phyloP scores from a whole-genome alignment of 64 coral and sea anemone species.

The Porites lutea region DNA sequence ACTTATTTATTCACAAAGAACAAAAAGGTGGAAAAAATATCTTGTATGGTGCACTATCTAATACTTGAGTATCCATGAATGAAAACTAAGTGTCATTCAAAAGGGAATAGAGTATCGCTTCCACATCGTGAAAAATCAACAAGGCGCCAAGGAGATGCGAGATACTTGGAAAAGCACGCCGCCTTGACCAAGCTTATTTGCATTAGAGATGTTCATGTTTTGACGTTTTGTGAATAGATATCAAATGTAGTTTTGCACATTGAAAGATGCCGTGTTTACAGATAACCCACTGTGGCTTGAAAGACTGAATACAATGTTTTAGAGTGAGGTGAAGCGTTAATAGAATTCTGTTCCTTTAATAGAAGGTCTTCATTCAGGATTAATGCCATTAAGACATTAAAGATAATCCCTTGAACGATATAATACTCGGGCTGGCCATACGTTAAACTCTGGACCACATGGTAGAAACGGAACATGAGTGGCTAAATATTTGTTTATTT shows the following conservation, averaged over 20 bases:
- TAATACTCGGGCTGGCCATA: background rate
- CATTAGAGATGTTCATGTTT: slow-evolving; percentile 39
- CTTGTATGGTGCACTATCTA: slow-evolving; percentile 15
- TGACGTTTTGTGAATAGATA: slow-evolving; percentile 38
- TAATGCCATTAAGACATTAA: background rate
- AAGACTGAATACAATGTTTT: slow-evolving; percentile 37
- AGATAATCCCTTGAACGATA: background rate
- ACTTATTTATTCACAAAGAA: slow-evolving; percentile 37
- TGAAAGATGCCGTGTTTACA: slow-evolving; percentile 44
- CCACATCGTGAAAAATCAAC: background rate
- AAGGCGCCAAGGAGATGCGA: slow-evolving; percentile 34
- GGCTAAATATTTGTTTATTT: slow-evolving; percentile 31
- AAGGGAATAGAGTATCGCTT: background rate
- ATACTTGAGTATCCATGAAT: background rate
- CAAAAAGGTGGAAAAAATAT: slow-evolving; percentile 11
- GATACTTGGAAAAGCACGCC: slow-evolving; percentile 7
- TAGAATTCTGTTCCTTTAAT: background rate
- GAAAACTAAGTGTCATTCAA: background rate
- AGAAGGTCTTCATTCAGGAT: background rate
- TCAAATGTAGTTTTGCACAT: slow-evolving; percentile 42
- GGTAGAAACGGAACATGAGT: background rate
- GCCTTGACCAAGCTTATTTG: background rate
- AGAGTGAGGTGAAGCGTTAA: background rate
- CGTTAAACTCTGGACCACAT: background rate
- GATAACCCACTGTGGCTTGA: slow-evolving; percentile 19